Evolutionary conservation across 2,888 invertebrate genomes (phyloP).

Genomic region (Seladonia tumulorum): DNA sequence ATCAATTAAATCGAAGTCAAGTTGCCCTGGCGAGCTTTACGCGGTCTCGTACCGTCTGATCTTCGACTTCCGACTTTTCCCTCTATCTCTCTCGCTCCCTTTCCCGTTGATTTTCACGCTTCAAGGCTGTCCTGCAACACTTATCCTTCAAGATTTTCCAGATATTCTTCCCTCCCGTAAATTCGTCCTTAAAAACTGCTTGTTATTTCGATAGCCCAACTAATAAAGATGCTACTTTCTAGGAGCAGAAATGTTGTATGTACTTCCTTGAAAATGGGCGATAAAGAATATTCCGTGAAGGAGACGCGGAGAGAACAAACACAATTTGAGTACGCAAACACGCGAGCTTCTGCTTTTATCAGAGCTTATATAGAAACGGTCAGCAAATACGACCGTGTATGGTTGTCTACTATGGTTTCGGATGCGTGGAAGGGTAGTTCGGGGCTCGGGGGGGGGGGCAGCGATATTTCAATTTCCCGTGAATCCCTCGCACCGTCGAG

Average conservation of each 20-base stretch:
- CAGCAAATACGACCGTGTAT: not conserved
- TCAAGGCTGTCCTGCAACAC: not conserved
- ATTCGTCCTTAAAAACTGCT: not conserved
- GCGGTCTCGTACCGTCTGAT: slow-evolving; percentile 64
- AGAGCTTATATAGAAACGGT: not conserved
- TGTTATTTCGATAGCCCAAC: no score
- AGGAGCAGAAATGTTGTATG: no score
- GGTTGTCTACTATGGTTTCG: not conserved
- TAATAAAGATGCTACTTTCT: no score
- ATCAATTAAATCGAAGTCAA: slow-evolving; percentile 76
- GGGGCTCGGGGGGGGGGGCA: not conserved
- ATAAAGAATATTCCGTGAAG: not conserved
- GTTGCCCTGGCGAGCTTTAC: slow-evolving; percentile 68
- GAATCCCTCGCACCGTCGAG: not conserved
- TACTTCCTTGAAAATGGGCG: no score
- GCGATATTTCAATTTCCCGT: slow-evolving; percentile 14
- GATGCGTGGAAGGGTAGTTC: not conserved
- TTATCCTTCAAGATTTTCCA: not conserved
- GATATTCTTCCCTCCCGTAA: no score
- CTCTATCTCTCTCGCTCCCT: not conserved
- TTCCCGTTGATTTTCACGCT: not conserved
- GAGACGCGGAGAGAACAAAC: not conserved
- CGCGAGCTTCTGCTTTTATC: not conserved
- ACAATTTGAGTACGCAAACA: not conserved
- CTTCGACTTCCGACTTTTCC: slow-evolving; percentile 11